phyloP scores from a whole-genome alignment of 2,113 vertebrate species.

The Delphinus delphis region DNA sequence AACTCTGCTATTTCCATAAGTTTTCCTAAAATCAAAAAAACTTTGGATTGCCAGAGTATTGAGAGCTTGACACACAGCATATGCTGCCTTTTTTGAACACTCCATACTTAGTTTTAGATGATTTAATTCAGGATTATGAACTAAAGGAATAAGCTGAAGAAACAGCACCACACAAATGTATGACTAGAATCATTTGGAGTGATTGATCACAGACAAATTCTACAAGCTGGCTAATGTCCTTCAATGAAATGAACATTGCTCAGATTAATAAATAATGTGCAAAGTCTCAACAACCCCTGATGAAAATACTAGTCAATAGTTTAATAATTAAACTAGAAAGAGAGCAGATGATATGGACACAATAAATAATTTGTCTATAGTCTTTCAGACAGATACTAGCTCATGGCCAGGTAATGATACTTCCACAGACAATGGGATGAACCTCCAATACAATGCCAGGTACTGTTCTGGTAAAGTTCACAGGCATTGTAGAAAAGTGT shows the following conservation, averaged over 20 bases:
- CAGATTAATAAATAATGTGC: not conserved
- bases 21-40: not conserved
- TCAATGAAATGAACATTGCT: not conserved
- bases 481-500: not conserved
- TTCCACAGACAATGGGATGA: not conserved
- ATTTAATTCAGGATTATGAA: not conserved
- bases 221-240: not conserved
- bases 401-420: not conserved
- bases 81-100: not conserved
- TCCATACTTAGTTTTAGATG: not conserved
- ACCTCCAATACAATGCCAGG: not conserved
- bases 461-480: not conserved
- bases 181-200: not conserved
- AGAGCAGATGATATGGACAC: not conserved
- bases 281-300: not conserved
- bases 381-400: not conserved
- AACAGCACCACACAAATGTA: not conserved
- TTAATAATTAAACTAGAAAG: not conserved
- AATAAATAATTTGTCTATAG: not conserved
- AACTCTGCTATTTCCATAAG: not conserved
- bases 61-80: not conserved
- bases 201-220: not conserved
- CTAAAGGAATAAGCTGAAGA: not conserved
- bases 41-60: not conserved
- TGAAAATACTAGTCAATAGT: not conserved